These are phyloP conservation scores for Drosophila testacea DNA, from an alignment of 2,888 invertebrate genomes.

Conservation along the genomic window DNA sequence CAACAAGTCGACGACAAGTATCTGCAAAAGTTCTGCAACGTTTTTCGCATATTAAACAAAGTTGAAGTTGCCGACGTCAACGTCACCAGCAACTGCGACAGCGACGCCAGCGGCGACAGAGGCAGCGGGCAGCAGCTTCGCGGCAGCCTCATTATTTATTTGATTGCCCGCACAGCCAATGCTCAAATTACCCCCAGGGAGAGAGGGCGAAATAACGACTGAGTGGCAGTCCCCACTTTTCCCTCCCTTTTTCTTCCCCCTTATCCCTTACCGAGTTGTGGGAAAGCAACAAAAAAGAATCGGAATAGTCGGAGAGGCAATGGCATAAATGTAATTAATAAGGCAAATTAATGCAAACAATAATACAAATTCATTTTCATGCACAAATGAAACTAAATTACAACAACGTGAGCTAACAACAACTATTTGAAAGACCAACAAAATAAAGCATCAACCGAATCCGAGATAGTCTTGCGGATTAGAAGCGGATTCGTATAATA, in stretches of 20 bases:
- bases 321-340: slow-evolving; percentile 79
- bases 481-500: neutral
- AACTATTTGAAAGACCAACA: slow-evolving; percentile 23
- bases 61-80: slow-evolving; percentile 56
- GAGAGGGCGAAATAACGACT: slow-evolving; percentile 27
- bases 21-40: slow-evolving; percentile 75
- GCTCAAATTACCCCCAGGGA: slow-evolving; percentile 77
- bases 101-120: slow-evolving; percentile 18
- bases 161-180: slow-evolving; percentile 77
- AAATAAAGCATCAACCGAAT: slow-evolving; percentile 23
- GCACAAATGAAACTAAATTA: slow-evolving; percentile 79
- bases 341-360: slow-evolving; percentile 81
- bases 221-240: slow-evolving; percentile 9
- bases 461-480: slow-evolving; percentile 20
- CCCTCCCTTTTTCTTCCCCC: neutral
- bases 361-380: slow-evolving; percentile 80
- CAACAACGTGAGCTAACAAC: slow-evolving; percentile 60
- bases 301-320: slow-evolving; percentile 59
- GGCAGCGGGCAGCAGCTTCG: slow-evolving; percentile 40
- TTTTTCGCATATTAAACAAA: slow-evolving; percentile 80
- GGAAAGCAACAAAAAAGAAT: slow-evolving; percentile 31
- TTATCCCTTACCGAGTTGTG: neutral
- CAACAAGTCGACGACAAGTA: slow-evolving; percentile 64
- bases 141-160: slow-evolving; percentile 78
- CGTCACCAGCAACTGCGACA: slow-evolving; percentile 16